These are phyloP conservation scores for Diacarnus erythraeanus DNA, from an alignment of 37 sponge, comb jelly and placozoan species.

Conservation along the genomic window DNA sequence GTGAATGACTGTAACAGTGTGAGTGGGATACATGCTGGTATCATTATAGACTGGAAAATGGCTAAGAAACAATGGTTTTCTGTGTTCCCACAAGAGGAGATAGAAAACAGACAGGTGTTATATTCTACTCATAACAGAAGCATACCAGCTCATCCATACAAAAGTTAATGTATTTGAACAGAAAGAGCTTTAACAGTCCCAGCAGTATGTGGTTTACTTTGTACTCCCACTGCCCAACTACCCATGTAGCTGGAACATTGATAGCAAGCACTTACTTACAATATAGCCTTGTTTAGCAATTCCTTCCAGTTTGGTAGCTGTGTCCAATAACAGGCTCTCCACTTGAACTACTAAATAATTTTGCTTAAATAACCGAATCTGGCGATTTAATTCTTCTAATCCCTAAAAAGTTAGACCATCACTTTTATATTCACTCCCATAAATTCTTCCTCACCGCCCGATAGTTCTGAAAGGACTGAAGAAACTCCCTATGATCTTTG, in stretches of 20 bases:
- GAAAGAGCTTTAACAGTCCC: too few species aligned
- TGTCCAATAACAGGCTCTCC: conserved; percentile 28
- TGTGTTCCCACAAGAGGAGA: too few species aligned
- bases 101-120: too few species aligned
- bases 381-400: conserved; percentile 23
- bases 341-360: conserved; percentile 49
- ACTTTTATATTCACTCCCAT: not conserved
- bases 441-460: conserved; percentile 4
- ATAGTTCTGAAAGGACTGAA: conserved; percentile 26
- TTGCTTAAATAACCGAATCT: conserved; percentile 22
- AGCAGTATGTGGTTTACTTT: too few species aligned
- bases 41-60: too few species aligned
- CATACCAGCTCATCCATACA: too few species aligned
- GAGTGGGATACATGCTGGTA: too few species aligned
- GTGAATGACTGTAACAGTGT: conserved; percentile 20
- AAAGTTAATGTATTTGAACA: too few species aligned
- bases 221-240: too few species aligned
- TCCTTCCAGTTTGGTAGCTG: conserved; percentile 29
- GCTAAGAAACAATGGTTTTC: too few species aligned
- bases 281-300: conserved; percentile 29
- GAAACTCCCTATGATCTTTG: conserved; percentile 16
- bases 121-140: too few species aligned
- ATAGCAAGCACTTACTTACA: conserved; percentile 25
- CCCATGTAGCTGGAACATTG: too few species aligned
- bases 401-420: not conserved